Evolutionary conservation across 2,888 invertebrate genomes (phyloP), one percentile per base, ranked within the genome.

Genomic region (Drosophila phalerata): DNA sequence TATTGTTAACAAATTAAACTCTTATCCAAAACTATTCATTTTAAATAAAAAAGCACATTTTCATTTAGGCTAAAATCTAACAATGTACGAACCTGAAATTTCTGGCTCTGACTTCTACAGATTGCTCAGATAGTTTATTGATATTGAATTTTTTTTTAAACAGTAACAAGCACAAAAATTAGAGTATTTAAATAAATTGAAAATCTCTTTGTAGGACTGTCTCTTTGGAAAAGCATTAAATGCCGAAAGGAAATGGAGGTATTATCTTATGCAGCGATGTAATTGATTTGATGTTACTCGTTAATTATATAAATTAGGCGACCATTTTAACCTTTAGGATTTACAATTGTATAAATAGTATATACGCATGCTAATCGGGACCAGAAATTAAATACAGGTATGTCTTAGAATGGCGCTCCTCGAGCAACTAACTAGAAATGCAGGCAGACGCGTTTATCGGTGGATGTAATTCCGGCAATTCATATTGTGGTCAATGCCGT

Each of bases 341-440:
- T 61, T 73, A 64, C 68, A 68, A 30, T 69, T 68, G 69, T 60
- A 51, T 57, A 66, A 60, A 65, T 47, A 37, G 40, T 62, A 43
- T 45, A 58, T 51, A 61, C 56, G 25, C 19, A 56, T 37, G 62
- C 51, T 49, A 58, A 53, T 69, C 73, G 66, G 49, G 65, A 69
- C 72, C 69, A 64, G 45, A 69, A 60, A 83, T 52, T 57, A 88
- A 83, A 86, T 88, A 81, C 84, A 73, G 42, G 58, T 61, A 62
- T 88, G 73, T 83, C 83, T 79, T 73, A 69, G 69, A 67, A 42
- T 56, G 62, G 62, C 40, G 56, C 60, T 64, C 49, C 22, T 58
- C 48, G 52, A 51, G 66, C 52, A 42, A 51, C 38, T 57, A 15
- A 45, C 32, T 55, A 8, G 8, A 47, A 86, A 73, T 79, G 79